Evolutionary conservation across 2,797 vertebrate genomes (phyloP).

Genomic region (Odontamblyopus lacepedii): DNA sequence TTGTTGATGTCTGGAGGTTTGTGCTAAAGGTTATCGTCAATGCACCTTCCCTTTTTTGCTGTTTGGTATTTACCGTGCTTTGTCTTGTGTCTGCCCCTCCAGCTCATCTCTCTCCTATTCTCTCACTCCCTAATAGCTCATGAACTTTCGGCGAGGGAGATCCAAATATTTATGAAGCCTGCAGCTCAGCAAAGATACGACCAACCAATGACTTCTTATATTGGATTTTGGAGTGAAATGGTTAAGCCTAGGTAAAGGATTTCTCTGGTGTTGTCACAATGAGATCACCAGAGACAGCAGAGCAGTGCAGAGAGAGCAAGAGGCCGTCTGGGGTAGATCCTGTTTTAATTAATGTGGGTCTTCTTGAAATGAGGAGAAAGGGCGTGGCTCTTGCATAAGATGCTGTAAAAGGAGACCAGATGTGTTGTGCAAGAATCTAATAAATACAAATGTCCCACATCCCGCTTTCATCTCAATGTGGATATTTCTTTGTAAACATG

Average conservation of each 20-base stretch:
- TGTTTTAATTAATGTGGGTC: constrained; percentile 10
- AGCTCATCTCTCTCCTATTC: background rate
- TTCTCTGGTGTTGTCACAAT: constrained; percentile 18
- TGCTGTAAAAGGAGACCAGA: constrained; percentile 22
- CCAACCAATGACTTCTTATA: background rate
- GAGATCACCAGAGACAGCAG: constrained; percentile 6
- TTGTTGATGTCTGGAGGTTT: background rate
- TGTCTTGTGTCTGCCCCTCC: background rate
- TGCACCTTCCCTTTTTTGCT: background rate
- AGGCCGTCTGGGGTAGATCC: background rate
- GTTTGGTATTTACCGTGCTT: background rate
- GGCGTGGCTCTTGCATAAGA: constrained; percentile 30
- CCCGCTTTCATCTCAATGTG: background rate
- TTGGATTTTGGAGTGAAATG: background rate
- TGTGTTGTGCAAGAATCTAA: constrained; percentile 22
- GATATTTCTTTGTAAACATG: constrained; percentile 12
- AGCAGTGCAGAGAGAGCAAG: constrained; percentile 22
- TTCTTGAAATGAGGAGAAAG: background rate
- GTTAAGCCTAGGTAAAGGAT: background rate
- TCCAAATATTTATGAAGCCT: background rate
- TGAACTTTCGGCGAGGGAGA: background rate
- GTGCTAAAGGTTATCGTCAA: constrained; percentile 1
- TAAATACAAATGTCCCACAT: constrained; percentile 10
- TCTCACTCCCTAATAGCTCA: background rate
- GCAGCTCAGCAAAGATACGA: background rate